Conservation (phyloP, 2,888 invertebrate species). For the Parnassius apollo region DNA sequence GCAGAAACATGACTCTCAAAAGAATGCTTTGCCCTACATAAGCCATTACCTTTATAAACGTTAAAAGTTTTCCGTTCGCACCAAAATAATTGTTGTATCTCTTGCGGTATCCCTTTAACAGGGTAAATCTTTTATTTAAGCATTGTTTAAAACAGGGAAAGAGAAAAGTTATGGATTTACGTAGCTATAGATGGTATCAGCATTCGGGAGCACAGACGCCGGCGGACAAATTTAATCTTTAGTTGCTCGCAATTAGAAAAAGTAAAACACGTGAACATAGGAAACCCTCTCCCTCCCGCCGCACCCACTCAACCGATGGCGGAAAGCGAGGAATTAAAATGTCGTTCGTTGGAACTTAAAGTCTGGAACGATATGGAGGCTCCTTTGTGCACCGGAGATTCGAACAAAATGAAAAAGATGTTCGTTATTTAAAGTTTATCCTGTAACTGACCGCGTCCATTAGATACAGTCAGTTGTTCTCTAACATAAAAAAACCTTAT, state of each 20-base stretch:
- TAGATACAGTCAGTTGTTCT: neutral
- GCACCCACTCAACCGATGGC: constrained; percentile 2
- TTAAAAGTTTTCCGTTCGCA: no score
- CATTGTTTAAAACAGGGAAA: neutral
- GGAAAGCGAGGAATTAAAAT: constrained; percentile 23
- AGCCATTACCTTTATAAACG: no score
- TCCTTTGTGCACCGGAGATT: constrained; percentile 21
- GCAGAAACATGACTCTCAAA: no score
- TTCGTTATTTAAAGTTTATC: constrained; percentile 12
- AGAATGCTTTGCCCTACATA: no score
- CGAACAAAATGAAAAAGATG: constrained; percentile 22
- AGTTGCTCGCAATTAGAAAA: constrained; percentile 21
- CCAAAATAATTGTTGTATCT: no score
- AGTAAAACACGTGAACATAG: constrained; percentile 16
- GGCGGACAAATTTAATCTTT: constrained; percentile 25
- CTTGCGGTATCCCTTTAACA: neutral
- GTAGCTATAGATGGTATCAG: constrained; percentile 22
- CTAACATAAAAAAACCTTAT: no score
- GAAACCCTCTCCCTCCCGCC: constrained; percentile 5
- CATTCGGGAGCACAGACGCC: constrained; percentile 1
- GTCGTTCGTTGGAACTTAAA: constrained; percentile 26
- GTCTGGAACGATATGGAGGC: constrained; percentile 23
- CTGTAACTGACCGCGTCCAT: constrained; percentile 7
- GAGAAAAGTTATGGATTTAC: neutral
- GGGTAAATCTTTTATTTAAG: neutral